These are phyloP conservation scores for Cliona cf. orientalis DNA, from an alignment of 37 sponge, comb jelly and placozoan genomes.

Conservation along the genomic window DNA sequence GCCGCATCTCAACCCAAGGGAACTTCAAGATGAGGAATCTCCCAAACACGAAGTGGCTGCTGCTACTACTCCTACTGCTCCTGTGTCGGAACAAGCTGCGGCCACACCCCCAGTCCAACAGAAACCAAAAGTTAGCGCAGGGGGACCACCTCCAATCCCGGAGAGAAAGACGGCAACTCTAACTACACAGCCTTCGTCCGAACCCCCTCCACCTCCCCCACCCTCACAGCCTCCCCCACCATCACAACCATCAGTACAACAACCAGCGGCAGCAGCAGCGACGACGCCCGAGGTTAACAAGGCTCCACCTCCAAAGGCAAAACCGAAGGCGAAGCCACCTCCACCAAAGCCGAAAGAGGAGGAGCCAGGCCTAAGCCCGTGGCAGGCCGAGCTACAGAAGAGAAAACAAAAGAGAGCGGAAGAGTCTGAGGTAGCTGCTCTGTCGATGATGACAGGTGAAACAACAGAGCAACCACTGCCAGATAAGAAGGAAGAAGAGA, in stretches of 20 bases:
- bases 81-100: too few species aligned
- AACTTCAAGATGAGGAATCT: slow-evolving; percentile 4
- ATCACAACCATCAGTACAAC: slow-evolving; percentile 1
- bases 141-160: slow-evolving; percentile 19
- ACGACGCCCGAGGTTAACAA: neutral
- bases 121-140: neutral
- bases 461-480: neutral
- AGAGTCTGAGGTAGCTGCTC: neutral
- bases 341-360: slow-evolving; percentile 38
- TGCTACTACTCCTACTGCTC: too few species aligned
- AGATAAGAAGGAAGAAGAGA: slow-evolving; percentile 11
- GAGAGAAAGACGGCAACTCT: slow-evolving; percentile 25
- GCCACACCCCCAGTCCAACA: too few species aligned
- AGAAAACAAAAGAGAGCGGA: slow-evolving; percentile 12
- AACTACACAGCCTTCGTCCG: neutral
- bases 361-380: slow-evolving; percentile 15
- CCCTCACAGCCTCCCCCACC: neutral
- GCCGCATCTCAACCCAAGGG: neutral
- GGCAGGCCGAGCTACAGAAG: slow-evolving; percentile 53
- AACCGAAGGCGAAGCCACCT: slow-evolving; percentile 45
- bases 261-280: slow-evolving; percentile 6
- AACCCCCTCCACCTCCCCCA: neutral
- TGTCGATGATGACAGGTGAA: neutral
- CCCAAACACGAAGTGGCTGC: neutral
- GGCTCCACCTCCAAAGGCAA: slow-evolving; percentile 45